Evolutionary conservation across 2,113 vertebrate species (phyloP).

Genomic region (Echinops telfairi): DNA sequence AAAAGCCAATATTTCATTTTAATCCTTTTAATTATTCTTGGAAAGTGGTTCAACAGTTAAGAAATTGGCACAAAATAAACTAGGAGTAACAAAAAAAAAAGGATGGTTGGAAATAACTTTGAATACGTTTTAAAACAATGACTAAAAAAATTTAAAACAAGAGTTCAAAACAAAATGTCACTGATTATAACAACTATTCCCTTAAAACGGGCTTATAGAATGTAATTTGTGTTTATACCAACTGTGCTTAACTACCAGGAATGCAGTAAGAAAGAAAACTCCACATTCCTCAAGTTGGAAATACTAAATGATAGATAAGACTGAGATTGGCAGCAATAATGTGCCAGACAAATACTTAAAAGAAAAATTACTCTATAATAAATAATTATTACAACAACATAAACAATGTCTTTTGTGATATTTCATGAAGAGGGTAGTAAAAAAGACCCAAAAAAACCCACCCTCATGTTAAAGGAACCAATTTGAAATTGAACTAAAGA

Average conservation of each 20-base stretch:
- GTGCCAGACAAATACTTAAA: too few relatives aligned
- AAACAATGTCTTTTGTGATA: neutral
- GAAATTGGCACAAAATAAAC: constrained; percentile 29
- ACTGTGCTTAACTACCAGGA: neutral
- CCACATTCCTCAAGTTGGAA: neutral
- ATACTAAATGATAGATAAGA: neutral
- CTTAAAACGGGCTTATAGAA: neutral
- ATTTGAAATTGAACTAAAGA: constrained; percentile 30
- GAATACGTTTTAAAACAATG: constrained; percentile 25
- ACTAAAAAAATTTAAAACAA: neutral
- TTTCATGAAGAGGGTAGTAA: constrained; percentile 5
- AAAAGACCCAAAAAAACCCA: neutral
- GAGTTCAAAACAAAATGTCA: neutral
- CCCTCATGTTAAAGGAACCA: constrained; percentile 5
- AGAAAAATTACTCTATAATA: neutral
- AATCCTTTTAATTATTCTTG: constrained; percentile 65
- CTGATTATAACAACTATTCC: neutral
- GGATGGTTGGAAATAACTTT: constrained; percentile 12
- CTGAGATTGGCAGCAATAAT: neutral
- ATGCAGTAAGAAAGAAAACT: neutral
- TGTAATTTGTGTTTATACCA: constrained; percentile 19
- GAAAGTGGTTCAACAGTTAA: too few relatives aligned
- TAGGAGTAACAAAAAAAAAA: constrained; percentile 54
- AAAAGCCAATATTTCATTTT: constrained; percentile 58
- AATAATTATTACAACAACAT: constrained; percentile 14